These are phyloP conservation scores for Lepus townsendii DNA, from an alignment of 2,797 vertebrate species.

Conservation along the genomic window DNA sequence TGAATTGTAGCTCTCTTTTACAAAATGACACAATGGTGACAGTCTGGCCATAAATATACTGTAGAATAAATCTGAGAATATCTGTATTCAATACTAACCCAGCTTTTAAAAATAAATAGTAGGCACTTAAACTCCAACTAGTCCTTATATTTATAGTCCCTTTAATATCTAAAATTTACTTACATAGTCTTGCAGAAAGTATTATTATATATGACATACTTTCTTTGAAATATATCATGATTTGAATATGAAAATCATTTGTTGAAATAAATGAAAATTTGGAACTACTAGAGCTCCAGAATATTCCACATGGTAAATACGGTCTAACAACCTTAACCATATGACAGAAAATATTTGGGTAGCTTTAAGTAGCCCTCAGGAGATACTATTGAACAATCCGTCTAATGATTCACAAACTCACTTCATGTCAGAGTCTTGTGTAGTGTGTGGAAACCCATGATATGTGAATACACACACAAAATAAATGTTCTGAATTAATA, in stretches of 20 bases:
- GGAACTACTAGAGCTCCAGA: not conserved
- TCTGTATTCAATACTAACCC: conserved; percentile 40
- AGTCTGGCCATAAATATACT: conserved; percentile 70
- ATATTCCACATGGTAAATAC: not conserved
- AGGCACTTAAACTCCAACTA: not conserved
- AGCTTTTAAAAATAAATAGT: conserved; percentile 55
- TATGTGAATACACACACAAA: not conserved
- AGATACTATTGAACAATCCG: not conserved
- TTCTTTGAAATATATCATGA: not conserved
- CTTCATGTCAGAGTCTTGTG: not conserved
- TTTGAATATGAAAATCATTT: conserved; percentile 52
- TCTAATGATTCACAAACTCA: not conserved
- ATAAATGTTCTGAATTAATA: not conserved
- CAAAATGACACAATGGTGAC: conserved; percentile 59
- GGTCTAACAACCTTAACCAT: not conserved
- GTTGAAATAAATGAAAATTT: conserved; percentile 5
- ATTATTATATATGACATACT: not conserved
- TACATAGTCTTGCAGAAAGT: not conserved
- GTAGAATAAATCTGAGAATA: conserved; percentile 64
- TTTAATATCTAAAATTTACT: conserved; percentile 23
- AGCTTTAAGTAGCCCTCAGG: not conserved
- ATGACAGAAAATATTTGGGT: not conserved
- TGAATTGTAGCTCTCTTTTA: conserved; percentile 72
- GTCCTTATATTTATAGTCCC: conserved; percentile 41
- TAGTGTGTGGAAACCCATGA: not conserved